Evolutionary conservation across 1,140 invertebrate genomes (phyloP).

Genomic region (Diabrotica undecimpunctata): DNA sequence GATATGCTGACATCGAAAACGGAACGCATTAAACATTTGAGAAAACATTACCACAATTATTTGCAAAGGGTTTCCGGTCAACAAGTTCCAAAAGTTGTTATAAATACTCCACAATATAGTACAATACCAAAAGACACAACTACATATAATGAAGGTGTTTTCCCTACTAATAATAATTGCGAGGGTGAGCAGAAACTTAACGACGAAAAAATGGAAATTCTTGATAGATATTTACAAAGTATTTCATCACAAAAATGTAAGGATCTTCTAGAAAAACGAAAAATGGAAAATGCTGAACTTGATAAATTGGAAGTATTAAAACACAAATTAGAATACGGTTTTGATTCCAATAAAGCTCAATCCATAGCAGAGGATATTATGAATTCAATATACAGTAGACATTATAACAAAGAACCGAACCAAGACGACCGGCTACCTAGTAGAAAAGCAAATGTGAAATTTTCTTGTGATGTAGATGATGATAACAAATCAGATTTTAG

Average conservation of each 20-base stretch:
- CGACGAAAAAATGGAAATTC: conserved; percentile 25
- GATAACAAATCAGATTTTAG: conserved; percentile 1
- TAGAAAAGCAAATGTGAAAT: not conserved
- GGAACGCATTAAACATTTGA: conserved; percentile 55
- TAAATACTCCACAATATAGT: not conserved
- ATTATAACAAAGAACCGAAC: conserved; percentile 21
- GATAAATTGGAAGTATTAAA: conserved; percentile 6
- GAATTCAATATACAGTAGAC: conserved; percentile 32
- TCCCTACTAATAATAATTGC: not conserved
- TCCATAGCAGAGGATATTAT: conserved; percentile 36
- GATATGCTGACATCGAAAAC: conserved; percentile 57
- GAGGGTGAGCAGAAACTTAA: conserved; percentile 3
- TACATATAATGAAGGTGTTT: not conserved
- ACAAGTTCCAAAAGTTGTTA: not conserved
- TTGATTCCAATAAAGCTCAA: conserved; percentile 26
- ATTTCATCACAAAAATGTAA: conserved; percentile 14
- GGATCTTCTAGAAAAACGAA: conserved; percentile 9
- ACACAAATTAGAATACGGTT: conserved; percentile 8
- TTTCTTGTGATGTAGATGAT: conserved; percentile 5
- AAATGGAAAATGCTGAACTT: conserved; percentile 7
- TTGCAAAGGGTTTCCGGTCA: conserved; percentile 18
- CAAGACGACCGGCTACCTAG: conserved; percentile 5
- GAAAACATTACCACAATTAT: conserved; percentile 38
- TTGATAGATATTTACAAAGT: conserved; percentile 24
- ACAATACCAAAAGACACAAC: not conserved